Conservation (phyloP, 2,797 vertebrate species). For the Adelosebastes latens region DNA sequence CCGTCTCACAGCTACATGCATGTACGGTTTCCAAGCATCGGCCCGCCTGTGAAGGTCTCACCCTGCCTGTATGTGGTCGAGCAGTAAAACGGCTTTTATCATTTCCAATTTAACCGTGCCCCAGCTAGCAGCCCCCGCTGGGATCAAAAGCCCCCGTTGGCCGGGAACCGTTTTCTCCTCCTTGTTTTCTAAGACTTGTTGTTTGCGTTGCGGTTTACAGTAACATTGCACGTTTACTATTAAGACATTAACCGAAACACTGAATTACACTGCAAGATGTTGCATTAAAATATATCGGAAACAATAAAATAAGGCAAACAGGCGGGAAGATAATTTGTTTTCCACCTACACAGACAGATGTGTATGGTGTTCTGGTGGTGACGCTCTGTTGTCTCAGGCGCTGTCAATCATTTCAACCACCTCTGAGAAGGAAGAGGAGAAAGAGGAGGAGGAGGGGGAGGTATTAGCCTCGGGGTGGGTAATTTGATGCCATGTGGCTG, state of each 20-base stretch:
- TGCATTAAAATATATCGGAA: constrained; percentile 15
- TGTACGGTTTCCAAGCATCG: constrained; percentile 44
- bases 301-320: constrained; percentile 16
- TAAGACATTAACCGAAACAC: constrained; percentile 2
- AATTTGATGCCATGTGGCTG: constrained; percentile 57
- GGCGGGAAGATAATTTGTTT: constrained; percentile 7
- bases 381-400: constrained; percentile 45
- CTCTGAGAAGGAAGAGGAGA: constrained; percentile 39
- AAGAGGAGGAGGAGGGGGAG: constrained; percentile 15
- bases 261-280: neutral
- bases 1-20: constrained; percentile 42
- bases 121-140: constrained; percentile 61
- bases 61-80: constrained; percentile 62
- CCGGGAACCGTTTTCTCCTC: constrained; percentile 35
- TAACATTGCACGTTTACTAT: constrained; percentile 10
- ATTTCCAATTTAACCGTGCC: constrained; percentile 77
- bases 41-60: constrained; percentile 58
- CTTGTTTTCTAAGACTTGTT: constrained; percentile 34
- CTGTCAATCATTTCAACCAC: constrained; percentile 66
- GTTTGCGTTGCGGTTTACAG: constrained; percentile 49
- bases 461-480: constrained; percentile 55
- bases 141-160: constrained; percentile 73
- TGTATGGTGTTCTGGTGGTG: neutral
- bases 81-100: constrained; percentile 81
- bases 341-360: constrained; percentile 2